These are phyloP conservation scores for Porites australiensis DNA, from an alignment of 64 coral and sea anemone species.

Conservation along the genomic window DNA sequence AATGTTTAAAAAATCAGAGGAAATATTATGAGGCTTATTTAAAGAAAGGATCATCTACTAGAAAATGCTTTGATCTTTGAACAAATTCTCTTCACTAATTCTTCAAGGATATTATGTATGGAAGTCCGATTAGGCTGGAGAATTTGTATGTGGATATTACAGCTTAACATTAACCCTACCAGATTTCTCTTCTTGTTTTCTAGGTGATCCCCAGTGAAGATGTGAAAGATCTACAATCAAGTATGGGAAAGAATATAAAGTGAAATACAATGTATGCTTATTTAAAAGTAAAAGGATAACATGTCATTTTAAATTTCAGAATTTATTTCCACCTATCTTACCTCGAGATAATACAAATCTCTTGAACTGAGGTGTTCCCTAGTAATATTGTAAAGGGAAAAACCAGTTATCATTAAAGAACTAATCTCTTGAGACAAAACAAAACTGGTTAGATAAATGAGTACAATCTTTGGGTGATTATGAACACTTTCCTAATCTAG, in stretches of 20 bases:
- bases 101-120: too few species aligned
- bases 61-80: too few species aligned
- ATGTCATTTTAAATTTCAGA: background rate
- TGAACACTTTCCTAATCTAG: too few species aligned
- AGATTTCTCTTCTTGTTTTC: slow-evolving; percentile 70
- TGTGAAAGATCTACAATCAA: slow-evolving; percentile 38
- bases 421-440: background rate
- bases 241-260: background rate
- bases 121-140: too few species aligned
- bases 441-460: too few species aligned
- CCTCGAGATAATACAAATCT: slow-evolving; percentile 71
- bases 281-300: background rate
- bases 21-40: too few species aligned
- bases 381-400: background rate
- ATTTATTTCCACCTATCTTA: background rate
- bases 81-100: too few species aligned
- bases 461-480: too few species aligned
- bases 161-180: background rate
- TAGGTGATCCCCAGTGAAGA: slow-evolving; percentile 55
- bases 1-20: too few species aligned
- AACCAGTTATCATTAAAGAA: background rate
- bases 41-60: too few species aligned
- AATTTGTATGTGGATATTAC: too few species aligned
- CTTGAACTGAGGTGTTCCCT: slow-evolving; percentile 73
- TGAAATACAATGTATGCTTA: background rate